These are phyloP conservation scores for Linnaemya tessellans DNA, from an alignment of 2,888 invertebrate genomes.

Conservation along the genomic window DNA sequence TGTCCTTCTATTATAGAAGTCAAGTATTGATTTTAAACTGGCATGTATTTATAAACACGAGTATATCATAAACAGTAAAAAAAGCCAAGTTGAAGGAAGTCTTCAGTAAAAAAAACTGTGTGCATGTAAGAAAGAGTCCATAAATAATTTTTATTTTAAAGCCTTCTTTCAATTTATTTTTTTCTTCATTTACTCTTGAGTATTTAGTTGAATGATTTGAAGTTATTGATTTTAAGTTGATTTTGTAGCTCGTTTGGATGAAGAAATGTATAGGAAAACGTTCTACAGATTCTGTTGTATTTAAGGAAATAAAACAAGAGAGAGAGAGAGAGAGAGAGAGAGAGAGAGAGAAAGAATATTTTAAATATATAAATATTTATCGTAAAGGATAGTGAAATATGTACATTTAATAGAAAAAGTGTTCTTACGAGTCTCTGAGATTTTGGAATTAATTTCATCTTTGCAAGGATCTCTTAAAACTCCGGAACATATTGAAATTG, in stretches of 20 bases:
- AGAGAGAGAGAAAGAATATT: neutral
- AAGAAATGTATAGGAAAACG: neutral
- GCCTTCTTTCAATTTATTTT: neutral
- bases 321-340: no score
- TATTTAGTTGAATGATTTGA: neutral
- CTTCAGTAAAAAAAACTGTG: neutral
- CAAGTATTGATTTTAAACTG: constrained; percentile 35
- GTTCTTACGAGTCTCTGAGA: no score
- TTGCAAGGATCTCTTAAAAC: no score
- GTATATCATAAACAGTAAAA: constrained; percentile 13
- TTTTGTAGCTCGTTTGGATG: neutral
- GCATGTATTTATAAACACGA: constrained; percentile 46
- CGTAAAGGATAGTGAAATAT: no score
- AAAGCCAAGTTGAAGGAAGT: neutral
- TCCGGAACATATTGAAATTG: no score
- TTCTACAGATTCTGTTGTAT: neutral
- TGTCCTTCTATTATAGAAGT: neutral
- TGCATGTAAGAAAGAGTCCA: neutral
- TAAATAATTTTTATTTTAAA: constrained; percentile 9
- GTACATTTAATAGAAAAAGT: no score
- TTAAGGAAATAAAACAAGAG: neutral
- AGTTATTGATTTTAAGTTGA: neutral
- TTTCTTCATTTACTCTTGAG: neutral
- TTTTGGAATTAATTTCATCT: no score
- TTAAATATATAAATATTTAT: no score